Conservation (phyloP, 2,888 invertebrate genomes). For the Metalampra italica region DNA sequence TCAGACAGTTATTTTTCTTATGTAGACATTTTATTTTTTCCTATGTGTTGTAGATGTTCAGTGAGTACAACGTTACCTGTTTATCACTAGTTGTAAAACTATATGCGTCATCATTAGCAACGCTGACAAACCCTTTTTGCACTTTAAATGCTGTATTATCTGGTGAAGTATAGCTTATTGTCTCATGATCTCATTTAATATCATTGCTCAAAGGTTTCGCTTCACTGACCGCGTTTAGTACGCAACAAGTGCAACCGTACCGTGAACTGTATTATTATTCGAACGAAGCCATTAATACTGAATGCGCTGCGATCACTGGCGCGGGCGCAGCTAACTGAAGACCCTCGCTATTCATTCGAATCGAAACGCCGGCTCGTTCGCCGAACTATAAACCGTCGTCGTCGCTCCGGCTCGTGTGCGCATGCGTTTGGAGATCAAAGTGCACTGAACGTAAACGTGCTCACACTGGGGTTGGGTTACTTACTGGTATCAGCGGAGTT, state of each 20-base stretch:
- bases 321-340: not conserved
- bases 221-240: not conserved
- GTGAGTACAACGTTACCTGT: no score
- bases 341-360: not conserved
- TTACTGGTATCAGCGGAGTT: not conserved
- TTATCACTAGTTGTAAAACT: no score
- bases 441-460: slow-evolving; percentile 27
- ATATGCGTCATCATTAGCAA: no score
- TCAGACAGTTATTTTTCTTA: no score
- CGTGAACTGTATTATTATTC: not conserved
- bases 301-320: not conserved
- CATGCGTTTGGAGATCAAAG: slow-evolving; percentile 28
- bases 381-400: slow-evolving; percentile 22
- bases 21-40: no score
- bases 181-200: no score
- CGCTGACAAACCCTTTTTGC: no score
- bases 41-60: no score
- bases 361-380: slow-evolving; percentile 14
- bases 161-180: no score
- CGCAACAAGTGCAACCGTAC: not conserved
- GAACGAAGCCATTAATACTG: not conserved
- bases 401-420: slow-evolving; percentile 11
- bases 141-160: no score
- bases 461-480: slow-evolving; percentile 19
- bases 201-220: no score